These are phyloP conservation scores for Paracentrotus lividus DNA, from an alignment of 53 echinoderm and acorn worm genomes.

Conservation along the genomic window DNA sequence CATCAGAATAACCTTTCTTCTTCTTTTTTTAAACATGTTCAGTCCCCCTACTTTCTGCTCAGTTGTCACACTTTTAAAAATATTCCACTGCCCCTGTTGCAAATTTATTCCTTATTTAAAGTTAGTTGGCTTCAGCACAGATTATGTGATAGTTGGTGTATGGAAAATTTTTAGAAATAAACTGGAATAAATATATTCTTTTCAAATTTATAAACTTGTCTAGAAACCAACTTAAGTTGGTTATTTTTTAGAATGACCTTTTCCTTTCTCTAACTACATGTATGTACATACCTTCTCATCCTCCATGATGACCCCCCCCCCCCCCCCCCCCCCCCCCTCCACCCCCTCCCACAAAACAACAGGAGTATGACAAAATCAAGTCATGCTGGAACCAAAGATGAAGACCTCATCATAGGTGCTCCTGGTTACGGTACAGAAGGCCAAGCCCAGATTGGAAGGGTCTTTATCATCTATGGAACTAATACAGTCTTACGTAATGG, in stretches of 20 bases:
- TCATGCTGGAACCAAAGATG: not conserved
- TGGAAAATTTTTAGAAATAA: not conserved
- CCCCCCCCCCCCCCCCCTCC: not conserved
- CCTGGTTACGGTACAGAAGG: constrained; percentile 76
- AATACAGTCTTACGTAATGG: constrained; percentile 30
- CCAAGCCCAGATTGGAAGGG: constrained; percentile 73
- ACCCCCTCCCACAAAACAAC: not conserved
- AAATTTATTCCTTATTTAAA: not conserved
- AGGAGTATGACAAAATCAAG: constrained; percentile 21
- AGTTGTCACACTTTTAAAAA: not conserved
- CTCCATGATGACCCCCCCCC: too few relatives aligned
- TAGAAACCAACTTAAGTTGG: too few relatives aligned
- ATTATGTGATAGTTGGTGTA: not conserved
- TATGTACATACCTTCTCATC: too few relatives aligned
- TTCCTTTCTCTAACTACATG: not conserved
- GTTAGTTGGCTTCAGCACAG: not conserved
- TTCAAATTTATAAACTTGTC: not conserved
- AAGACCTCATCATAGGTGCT: constrained; percentile 77
- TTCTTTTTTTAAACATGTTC: not conserved
- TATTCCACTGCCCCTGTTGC: not conserved
- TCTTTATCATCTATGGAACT: constrained; percentile 76
- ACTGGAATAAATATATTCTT: not conserved
- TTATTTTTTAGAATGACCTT: not conserved
- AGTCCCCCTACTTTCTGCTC: not conserved
- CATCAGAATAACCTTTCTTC: not conserved